A percentile compares a stretch with the other conserved stretches of the same genome.
Evolutionary conservation across 1,140 invertebrate genomes (phyloP).

Genomic region (Hyphantria cunea): DNA sequence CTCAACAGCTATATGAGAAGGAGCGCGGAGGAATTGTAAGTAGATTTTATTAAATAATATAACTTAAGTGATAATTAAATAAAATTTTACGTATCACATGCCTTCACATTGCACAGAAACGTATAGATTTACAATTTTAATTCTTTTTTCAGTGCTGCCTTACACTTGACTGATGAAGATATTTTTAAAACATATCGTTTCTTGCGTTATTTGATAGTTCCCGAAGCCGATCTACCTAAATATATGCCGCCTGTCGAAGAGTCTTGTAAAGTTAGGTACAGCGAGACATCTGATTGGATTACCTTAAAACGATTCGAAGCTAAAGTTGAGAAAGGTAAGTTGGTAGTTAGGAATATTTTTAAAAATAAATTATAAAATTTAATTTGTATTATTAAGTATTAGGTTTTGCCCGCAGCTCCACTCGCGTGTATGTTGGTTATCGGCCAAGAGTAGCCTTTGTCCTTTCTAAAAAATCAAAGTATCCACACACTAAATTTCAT

Average conservation of each 20-base stretch:
- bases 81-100: too few species aligned
- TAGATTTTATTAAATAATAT: constrained; percentile 10
- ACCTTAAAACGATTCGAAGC: constrained; percentile 53
- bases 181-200: constrained; percentile 52
- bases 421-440: too few species aligned
- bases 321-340: constrained; percentile 40
- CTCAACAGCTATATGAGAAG: constrained; percentile 39
- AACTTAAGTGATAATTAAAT: not conserved
- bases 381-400: too few species aligned
- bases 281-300: constrained; percentile 38
- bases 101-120: too few species aligned
- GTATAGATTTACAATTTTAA: not conserved
- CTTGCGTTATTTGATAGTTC: constrained; percentile 37
- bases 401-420: too few species aligned
- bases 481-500: too few species aligned
- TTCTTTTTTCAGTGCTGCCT: constrained; percentile 45
- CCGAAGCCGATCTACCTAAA: constrained; percentile 36
- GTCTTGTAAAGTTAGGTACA: constrained; percentile 56
- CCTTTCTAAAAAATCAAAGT: too few species aligned
- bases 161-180: constrained; percentile 40
- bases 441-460: too few species aligned
- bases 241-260: constrained; percentile 55
- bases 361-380: too few species aligned
- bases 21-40: constrained; percentile 54
- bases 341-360: not conserved